Evolutionary conservation across 2,797 vertebrate genomes (phyloP).

Genomic region (Chlorospingus flavigularis): DNA sequence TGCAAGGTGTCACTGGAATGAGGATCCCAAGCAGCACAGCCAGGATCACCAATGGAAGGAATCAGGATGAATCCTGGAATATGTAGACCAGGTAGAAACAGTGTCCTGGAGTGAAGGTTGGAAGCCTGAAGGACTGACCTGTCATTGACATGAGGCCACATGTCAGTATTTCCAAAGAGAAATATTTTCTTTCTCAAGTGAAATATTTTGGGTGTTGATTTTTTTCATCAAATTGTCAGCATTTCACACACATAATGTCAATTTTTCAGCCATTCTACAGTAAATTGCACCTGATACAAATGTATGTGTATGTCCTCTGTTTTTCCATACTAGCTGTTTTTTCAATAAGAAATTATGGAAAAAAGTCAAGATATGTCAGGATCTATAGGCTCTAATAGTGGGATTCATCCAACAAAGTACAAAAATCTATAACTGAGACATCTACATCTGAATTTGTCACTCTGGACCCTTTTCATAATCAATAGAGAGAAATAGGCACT

Average conservation of each 20-base stretch:
- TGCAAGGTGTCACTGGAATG: neutral
- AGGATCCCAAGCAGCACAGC: neutral
- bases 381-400: conserved; percentile 21
- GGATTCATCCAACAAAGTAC: conserved; percentile 19
- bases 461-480: conserved; percentile 28
- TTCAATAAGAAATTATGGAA: conserved; percentile 44
- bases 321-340: neutral
- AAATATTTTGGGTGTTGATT: neutral
- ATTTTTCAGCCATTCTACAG: neutral
- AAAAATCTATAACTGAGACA: conserved; percentile 45
- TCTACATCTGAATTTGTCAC: conserved; percentile 13
- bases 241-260: conserved; percentile 14
- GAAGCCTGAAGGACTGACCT: neutral
- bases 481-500: conserved; percentile 41
- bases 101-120: neutral
- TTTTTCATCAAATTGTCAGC: conserved; percentile 49
- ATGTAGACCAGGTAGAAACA: neutral
- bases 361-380: conserved; percentile 34
- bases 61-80: neutral
- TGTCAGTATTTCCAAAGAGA: neutral
- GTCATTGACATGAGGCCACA: neutral
- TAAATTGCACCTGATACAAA: neutral
- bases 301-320: neutral
- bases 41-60: neutral
- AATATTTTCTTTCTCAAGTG: conserved; percentile 10